Evolutionary conservation across 2,888 invertebrate species (phyloP).

Genomic region (Lapara coniferarum): DNA sequence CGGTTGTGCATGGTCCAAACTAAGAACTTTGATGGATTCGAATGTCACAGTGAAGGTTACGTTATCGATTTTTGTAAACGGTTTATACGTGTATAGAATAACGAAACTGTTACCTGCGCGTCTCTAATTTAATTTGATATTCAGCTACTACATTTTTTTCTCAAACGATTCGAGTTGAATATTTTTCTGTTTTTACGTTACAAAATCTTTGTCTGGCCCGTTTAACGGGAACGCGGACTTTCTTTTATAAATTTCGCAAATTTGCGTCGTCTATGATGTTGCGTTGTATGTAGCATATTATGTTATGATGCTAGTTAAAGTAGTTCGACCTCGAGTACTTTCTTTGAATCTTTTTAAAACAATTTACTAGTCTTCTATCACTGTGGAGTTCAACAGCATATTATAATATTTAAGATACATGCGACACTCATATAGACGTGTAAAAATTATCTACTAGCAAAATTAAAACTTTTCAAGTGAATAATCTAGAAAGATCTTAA

Average conservation of each 20-base stretch:
- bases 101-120: constrained; percentile 34
- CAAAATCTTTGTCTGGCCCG: constrained; percentile 5
- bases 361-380: no score
- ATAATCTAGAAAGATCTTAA: no score
- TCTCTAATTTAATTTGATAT: constrained; percentile 26
- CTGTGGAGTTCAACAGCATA: no score
- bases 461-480: no score
- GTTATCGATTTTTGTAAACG: constrained; percentile 48
- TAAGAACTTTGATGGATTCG: constrained; percentile 60
- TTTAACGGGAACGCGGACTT: constrained; percentile 13
- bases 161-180: constrained; percentile 19
- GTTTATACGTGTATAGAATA: constrained; percentile 43
- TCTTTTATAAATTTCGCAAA: constrained; percentile 21
- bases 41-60: constrained; percentile 67
- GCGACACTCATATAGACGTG: no score
- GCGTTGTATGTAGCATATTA: background rate
- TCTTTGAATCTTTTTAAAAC: background rate
- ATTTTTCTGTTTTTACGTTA: background rate
- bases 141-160: constrained; percentile 24
- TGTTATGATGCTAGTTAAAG: constrained; percentile 1
- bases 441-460: no score
- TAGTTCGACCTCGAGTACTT: constrained; percentile 8
- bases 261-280: constrained; percentile 3
- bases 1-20: constrained; percentile 56
- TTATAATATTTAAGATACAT: no score